Percentiles rank a stretch among this genome's conserved stretches.
Evolutionary conservation across 1,140 invertebrate species (phyloP).

Genomic region (Anastrepha ludens): DNA sequence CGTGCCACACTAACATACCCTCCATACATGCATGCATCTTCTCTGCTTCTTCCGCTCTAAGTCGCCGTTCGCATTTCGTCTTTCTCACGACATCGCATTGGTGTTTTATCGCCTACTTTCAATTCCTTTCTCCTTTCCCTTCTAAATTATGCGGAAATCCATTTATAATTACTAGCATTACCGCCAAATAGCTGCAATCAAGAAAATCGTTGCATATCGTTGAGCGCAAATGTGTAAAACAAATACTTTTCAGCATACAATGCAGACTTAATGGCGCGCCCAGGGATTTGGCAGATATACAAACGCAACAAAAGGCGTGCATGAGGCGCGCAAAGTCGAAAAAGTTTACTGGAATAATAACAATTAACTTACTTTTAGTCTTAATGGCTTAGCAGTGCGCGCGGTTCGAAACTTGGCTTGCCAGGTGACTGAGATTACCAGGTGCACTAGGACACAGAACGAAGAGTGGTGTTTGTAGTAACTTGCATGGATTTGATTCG

Average conservation of each 20-base stretch:
- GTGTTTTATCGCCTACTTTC: background rate
- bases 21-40: too few species aligned
- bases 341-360: background rate
- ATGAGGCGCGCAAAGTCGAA: background rate
- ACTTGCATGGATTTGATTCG: too few species aligned
- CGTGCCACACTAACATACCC: background rate
- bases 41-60: background rate
- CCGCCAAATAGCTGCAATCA: constrained; percentile 27
- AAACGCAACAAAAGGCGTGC: background rate
- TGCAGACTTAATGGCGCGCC: constrained; percentile 9
- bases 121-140: background rate
- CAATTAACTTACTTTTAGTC: background rate
- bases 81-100: background rate
- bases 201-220: constrained; percentile 1
- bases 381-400: background rate
- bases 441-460: too few species aligned
- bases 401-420: background rate
- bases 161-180: constrained; percentile 43
- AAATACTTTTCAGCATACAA: background rate
- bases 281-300: background rate
- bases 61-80: background rate
- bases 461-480: too few species aligned
- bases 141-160: background rate
- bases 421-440: too few species aligned
- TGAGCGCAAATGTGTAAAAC: constrained; percentile 8